Evolutionary conservation across 1,140 invertebrate genomes (phyloP).

Genomic region (Drosophila melanica): DNA sequence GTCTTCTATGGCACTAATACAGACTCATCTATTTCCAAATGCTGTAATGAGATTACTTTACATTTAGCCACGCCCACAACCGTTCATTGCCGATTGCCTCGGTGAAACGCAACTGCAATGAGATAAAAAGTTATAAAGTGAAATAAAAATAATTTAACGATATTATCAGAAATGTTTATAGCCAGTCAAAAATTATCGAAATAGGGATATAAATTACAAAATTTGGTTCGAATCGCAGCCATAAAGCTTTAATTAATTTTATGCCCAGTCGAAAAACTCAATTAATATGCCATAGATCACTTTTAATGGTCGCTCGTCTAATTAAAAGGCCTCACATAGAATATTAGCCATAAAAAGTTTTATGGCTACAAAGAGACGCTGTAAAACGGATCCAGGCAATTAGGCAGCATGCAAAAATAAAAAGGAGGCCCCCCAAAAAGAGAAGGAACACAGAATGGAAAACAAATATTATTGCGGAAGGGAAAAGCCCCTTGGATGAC

Average conservation of each 20-base stretch:
- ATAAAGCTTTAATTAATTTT: slow-evolving; percentile 39
- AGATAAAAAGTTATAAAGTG: slow-evolving; percentile 13
- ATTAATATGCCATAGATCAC: slow-evolving; percentile 61
- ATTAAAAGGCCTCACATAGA: slow-evolving; percentile 57
- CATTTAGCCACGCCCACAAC: slow-evolving; percentile 7
- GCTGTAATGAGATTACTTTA: slow-evolving; percentile 3
- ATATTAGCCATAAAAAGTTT: slow-evolving; percentile 64
- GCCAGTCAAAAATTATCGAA: slow-evolving; percentile 6
- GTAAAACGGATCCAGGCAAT: slow-evolving; percentile 59
- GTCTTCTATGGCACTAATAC: slow-evolving; percentile 59
- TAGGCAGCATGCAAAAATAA: slow-evolving; percentile 39
- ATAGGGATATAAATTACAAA: neutral
- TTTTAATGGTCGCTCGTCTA: slow-evolving; percentile 59
- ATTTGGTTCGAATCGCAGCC: slow-evolving; percentile 7
- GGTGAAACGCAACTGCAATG: slow-evolving; percentile 21
- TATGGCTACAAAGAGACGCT: slow-evolving; percentile 39
- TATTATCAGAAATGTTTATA: slow-evolving; percentile 5
- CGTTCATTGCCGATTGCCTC: neutral
- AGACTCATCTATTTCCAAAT: slow-evolving; percentile 40
- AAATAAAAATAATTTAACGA: neutral
- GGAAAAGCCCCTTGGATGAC: slow-evolving; percentile 19
- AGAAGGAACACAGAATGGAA: slow-evolving; percentile 44
- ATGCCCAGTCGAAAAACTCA: slow-evolving; percentile 16
- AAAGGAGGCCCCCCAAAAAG: neutral
- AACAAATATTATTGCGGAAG: slow-evolving; percentile 62